These are phyloP conservation scores for Rhyacichthys aspro DNA, from an alignment of 2,797 vertebrate species.

Conservation along the genomic window DNA sequence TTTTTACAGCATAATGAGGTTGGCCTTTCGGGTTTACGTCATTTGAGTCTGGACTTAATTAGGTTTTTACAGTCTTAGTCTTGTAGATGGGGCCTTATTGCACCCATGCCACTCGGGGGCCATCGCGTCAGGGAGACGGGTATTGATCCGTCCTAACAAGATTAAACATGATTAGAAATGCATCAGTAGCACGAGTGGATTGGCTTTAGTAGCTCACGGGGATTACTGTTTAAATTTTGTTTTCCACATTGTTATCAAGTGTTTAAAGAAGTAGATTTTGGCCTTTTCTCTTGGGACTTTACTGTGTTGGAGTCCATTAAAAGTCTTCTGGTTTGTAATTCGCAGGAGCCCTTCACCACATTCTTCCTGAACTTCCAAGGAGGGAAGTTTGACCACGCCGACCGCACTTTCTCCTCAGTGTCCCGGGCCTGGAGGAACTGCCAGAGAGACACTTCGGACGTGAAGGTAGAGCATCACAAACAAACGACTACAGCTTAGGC, in stretches of 20 bases:
- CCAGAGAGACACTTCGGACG: slow-evolving; percentile 97
- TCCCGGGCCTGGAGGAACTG: slow-evolving; percentile 96
- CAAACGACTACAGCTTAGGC: background rate
- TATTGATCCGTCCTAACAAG: slow-evolving; percentile 78
- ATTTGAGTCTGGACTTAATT: slow-evolving; percentile 57
- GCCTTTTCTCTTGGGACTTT: background rate
- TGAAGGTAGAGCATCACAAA: slow-evolving; percentile 85
- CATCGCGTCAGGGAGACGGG: slow-evolving; percentile 57
- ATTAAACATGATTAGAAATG: slow-evolving; percentile 79
- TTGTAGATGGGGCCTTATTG: slow-evolving; percentile 57
- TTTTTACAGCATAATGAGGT: slow-evolving; percentile 11
- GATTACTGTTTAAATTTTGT: slow-evolving; percentile 52
- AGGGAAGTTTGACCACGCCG: slow-evolving; percentile 97
- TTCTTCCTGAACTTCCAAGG: slow-evolving; percentile 98
- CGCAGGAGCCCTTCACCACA: slow-evolving; percentile 96
- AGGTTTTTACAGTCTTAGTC: slow-evolving; percentile 52
- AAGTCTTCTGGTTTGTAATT: slow-evolving; percentile 14
- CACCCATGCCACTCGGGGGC: slow-evolving; percentile 60
- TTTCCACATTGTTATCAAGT: slow-evolving; percentile 18
- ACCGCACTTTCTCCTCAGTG: slow-evolving; percentile 95
- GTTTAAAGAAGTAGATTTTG: slow-evolving; percentile 14
- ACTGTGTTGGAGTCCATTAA: background rate
- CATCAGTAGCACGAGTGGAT: slow-evolving; percentile 57
- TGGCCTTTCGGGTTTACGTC: slow-evolving; percentile 7
- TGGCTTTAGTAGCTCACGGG: slow-evolving; percentile 54